These are phyloP conservation scores for Anarrhichthys ocellatus DNA, from an alignment of 2,113 vertebrate species.

Conservation along the genomic window DNA sequence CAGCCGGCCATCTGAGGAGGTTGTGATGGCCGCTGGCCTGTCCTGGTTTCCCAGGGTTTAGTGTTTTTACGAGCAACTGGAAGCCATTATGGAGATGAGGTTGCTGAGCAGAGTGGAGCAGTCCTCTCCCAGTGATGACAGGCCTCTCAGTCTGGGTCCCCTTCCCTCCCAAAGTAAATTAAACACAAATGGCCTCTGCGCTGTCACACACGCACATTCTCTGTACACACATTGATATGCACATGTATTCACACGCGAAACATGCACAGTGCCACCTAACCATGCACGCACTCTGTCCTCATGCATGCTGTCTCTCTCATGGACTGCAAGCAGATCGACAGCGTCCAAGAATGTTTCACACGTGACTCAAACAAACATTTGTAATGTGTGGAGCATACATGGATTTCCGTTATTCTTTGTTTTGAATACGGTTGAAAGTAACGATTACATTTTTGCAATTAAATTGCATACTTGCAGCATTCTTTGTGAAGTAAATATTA, in stretches of 20 bases:
- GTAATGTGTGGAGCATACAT: not conserved
- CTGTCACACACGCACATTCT: slow-evolving; percentile 53
- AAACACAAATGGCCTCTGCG: slow-evolving; percentile 81
- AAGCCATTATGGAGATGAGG: slow-evolving; percentile 85
- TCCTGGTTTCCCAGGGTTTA: slow-evolving; percentile 76
- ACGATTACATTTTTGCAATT: not conserved
- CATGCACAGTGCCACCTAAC: slow-evolving; percentile 17
- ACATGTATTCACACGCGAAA: slow-evolving; percentile 32
- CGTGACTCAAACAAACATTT: slow-evolving; percentile 20
- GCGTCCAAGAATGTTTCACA: slow-evolving; percentile 18
- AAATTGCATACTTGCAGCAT: not conserved
- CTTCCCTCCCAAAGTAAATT: slow-evolving; percentile 76
- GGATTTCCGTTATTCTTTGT: not conserved
- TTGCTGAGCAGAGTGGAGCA: slow-evolving; percentile 72
- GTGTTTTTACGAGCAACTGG: slow-evolving; percentile 84
- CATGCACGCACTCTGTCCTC: slow-evolving; percentile 16
- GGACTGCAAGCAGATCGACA: not conserved
- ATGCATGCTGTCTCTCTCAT: not conserved
- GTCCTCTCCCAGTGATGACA: slow-evolving; percentile 82
- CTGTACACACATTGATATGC: slow-evolving; percentile 27
- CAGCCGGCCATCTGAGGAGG: slow-evolving; percentile 51
- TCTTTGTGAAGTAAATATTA: not conserved
- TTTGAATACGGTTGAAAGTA: not conserved
- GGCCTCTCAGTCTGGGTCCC: slow-evolving; percentile 77
- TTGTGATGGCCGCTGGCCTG: slow-evolving; percentile 65